A percentile compares a stretch with the other conserved stretches of the same genome.
Conservation (phyloP, 2,797 vertebrate genomes). For the Characodon lateralis region DNA sequence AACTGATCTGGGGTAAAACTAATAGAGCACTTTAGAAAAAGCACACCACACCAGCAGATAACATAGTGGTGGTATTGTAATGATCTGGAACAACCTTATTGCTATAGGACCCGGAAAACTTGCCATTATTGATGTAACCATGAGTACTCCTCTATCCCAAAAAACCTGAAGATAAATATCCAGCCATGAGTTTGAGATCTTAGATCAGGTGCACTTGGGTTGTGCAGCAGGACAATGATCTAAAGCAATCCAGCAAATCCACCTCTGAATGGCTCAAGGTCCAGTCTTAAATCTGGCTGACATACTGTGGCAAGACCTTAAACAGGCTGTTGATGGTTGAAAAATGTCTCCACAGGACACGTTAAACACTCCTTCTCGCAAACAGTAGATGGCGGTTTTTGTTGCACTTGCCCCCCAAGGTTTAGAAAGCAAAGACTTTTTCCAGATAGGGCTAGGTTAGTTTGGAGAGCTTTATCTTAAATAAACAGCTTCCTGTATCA, state of each 20-base stretch:
- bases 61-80: neutral
- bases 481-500: neutral
- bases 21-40: neutral
- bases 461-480: neutral
- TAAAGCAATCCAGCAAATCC: neutral
- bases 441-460: neutral
- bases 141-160: neutral
- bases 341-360: neutral
- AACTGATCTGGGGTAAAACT: neutral
- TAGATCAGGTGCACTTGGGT: neutral
- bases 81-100: neutral
- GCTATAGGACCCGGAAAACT: too few relatives aligned
- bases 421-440: neutral
- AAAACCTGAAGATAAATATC: neutral
- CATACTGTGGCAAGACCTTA: too few relatives aligned
- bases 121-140: neutral
- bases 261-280: neutral
- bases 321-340: too few relatives aligned
- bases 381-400: too few relatives aligned
- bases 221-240: neutral
- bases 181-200: neutral
- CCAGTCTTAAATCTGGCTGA: too few relatives aligned
- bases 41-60: neutral
- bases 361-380: neutral
- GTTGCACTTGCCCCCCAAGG: neutral